These are phyloP conservation scores for Lepidochitona cinerea DNA, from an alignment of 2,888 invertebrate genomes.

Conservation along the genomic window DNA sequence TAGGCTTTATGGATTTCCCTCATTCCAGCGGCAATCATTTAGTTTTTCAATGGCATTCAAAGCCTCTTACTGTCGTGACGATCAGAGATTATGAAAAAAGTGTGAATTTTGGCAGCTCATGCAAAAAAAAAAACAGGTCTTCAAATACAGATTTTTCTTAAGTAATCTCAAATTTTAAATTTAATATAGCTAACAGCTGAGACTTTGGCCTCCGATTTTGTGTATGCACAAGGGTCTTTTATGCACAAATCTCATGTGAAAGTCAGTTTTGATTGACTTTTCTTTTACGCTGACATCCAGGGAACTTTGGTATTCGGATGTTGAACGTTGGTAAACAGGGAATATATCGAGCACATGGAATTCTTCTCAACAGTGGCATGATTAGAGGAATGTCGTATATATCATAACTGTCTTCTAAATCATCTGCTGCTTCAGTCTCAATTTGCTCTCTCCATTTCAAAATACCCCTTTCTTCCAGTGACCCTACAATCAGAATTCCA, in stretches of 20 bases:
- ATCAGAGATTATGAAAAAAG: too few species aligned
- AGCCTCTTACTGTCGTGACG: too few species aligned
- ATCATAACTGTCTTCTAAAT: neutral
- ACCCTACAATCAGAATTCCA: too few species aligned
- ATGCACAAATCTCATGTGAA: neutral
- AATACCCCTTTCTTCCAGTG: slow-evolving; percentile 32
- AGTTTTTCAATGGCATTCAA: too few species aligned
- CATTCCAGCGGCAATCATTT: too few species aligned
- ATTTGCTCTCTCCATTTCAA: slow-evolving; percentile 21
- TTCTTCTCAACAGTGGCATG: slow-evolving; percentile 10
- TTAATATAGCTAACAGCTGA: too few species aligned
- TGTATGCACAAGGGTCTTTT: neutral
- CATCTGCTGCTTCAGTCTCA: neutral
- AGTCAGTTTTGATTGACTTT: neutral
- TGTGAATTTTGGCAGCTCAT: too few species aligned
- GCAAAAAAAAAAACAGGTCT: too few species aligned
- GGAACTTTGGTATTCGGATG: neutral
- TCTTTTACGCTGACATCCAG: neutral
- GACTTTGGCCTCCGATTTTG: neutral
- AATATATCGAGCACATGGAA: slow-evolving; percentile 20
- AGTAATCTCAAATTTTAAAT: too few species aligned
- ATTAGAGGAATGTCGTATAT: slow-evolving; percentile 24
- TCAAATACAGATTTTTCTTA: too few species aligned
- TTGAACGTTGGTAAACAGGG: slow-evolving; percentile 30
- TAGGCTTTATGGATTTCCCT: too few species aligned